Conservation (phyloP, 1,140 invertebrate species). For the Wasmannia auropunctata region DNA sequence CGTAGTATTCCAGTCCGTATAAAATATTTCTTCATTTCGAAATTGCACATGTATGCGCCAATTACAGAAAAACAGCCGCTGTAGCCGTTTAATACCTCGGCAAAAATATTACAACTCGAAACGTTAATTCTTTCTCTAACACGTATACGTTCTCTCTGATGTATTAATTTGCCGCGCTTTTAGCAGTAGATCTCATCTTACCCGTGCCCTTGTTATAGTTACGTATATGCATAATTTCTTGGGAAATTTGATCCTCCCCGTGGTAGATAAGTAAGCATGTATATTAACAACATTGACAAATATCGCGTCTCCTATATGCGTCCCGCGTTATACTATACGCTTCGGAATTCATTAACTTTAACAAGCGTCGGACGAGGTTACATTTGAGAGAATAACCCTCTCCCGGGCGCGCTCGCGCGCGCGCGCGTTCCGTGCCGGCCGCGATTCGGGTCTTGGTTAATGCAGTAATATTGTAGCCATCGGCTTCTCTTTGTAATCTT, state of each 20-base stretch:
- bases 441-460: conserved; percentile 61
- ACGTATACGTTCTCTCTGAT: neutral
- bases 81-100: neutral
- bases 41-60: neutral
- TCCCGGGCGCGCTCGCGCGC: too few species aligned
- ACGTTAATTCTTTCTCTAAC: neutral
- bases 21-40: conserved; percentile 1
- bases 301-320: neutral
- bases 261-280: conserved; percentile 28
- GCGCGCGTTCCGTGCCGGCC: conserved; percentile 33
- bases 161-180: neutral
- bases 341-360: conserved; percentile 48
- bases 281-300: conserved; percentile 46
- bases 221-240: neutral
- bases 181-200: neutral
- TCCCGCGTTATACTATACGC: neutral
- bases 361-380: conserved; percentile 69
- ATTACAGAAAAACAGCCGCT: neutral
- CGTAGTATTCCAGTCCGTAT: neutral
- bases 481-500: conserved; percentile 71
- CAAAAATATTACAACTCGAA: neutral
- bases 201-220: conserved; percentile 8
- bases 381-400: conserved; percentile 66
- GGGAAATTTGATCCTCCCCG: conserved; percentile 1
- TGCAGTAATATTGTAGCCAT: conserved; percentile 49